These are phyloP conservation scores for Anoplius nigerrimus DNA, from an alignment of 2,888 invertebrate species.

Conservation along the genomic window DNA sequence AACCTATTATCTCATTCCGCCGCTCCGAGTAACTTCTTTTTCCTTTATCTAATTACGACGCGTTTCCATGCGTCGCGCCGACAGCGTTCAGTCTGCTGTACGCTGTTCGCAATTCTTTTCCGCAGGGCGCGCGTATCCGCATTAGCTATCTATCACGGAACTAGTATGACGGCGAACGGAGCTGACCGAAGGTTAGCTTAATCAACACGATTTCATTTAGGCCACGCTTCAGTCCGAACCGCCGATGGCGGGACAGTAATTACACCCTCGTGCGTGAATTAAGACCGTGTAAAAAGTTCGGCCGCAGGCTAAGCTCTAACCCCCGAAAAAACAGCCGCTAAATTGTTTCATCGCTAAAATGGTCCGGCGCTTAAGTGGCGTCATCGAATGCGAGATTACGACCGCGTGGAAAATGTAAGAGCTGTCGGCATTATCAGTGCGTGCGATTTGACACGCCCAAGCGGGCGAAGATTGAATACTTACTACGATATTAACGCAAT, in stretches of 20 bases:
- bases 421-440: no score
- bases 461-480: no score
- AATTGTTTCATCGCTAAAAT: constrained; percentile 20
- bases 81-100: constrained; percentile 26
- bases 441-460: no score
- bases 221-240: constrained; percentile 45
- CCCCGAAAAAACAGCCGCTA: constrained; percentile 4
- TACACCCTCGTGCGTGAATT: constrained; percentile 57
- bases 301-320: constrained; percentile 32
- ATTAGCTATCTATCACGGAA: constrained; percentile 22
- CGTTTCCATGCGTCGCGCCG: constrained; percentile 43
- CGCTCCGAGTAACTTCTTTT: constrained; percentile 35
- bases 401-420: no score
- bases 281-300: constrained; percentile 56
- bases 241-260: constrained; percentile 56
- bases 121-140: constrained; percentile 5
- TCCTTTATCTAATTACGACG: constrained; percentile 42
- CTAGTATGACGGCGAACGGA: constrained; percentile 5
- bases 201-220: constrained; percentile 56
- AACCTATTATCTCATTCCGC: constrained; percentile 35
- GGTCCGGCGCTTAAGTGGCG: constrained; percentile 7
- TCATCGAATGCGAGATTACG: background rate
- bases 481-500: no score
- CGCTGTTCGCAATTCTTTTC: constrained; percentile 13
- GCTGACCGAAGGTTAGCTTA: constrained; percentile 10